Percentiles rank a stretch among this genome's conserved stretches.
Conservation (phyloP, 2,888 invertebrate genomes). For the Xylota segnis region DNA sequence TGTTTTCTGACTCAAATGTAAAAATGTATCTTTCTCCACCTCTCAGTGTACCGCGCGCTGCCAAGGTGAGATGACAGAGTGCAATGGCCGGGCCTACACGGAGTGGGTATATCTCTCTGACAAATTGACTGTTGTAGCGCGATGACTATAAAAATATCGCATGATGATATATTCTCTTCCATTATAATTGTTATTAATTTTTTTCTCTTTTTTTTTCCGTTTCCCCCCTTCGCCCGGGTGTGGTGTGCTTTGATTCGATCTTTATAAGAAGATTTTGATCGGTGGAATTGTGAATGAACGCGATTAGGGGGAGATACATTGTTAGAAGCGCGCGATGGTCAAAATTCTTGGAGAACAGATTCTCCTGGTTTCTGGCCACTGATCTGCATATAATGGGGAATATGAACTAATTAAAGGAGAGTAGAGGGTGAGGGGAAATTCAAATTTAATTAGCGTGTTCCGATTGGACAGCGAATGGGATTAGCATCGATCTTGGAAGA, state of each 20-base stretch:
- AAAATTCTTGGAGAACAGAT: conserved; percentile 13
- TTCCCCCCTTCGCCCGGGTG: neutral
- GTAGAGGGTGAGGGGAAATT: neutral
- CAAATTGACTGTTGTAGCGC: conserved; percentile 65
- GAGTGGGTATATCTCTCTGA: conserved; percentile 27
- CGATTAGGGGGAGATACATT: conserved; percentile 44
- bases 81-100: conserved; percentile 44
- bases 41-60: neutral
- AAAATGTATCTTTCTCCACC: neutral
- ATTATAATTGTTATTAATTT: conserved; percentile 57
- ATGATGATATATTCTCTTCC: conserved; percentile 60
- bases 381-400: conserved; percentile 60
- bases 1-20: neutral
- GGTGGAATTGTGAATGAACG: conserved; percentile 58
- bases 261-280: conserved; percentile 59
- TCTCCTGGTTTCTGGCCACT: conserved; percentile 36
- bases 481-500: conserved; percentile 41
- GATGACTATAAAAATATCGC: conserved; percentile 62
- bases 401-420: conserved; percentile 46
- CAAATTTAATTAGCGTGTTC: conserved; percentile 45
- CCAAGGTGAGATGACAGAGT: conserved; percentile 42
- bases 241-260: conserved; percentile 12
- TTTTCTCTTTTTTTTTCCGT: neutral
- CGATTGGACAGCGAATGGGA: conserved; percentile 38
- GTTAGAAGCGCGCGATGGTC: conserved; percentile 18